Evolutionary conservation across 1,140 invertebrate genomes (phyloP).

Genomic region (Schlechtendalia chinensis): DNA sequence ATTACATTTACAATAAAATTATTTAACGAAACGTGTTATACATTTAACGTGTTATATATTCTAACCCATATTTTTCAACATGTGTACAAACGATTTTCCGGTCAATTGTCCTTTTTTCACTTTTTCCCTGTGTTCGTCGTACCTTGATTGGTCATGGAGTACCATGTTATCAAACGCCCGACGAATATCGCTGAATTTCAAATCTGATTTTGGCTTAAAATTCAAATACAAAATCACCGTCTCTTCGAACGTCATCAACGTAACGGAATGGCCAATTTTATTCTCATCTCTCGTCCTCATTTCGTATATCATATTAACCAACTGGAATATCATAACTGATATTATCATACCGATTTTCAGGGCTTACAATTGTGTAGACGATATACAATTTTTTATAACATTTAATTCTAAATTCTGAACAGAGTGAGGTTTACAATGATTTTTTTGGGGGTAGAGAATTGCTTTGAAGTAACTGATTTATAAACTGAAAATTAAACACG

Average conservation of each 20-base stretch:
- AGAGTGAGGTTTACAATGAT: too few relatives aligned
- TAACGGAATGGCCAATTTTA: neutral
- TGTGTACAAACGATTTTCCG: constrained; percentile 13
- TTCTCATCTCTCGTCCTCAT: neutral
- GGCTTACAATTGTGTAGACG: neutral
- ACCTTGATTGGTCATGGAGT: neutral
- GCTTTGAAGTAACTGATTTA: too few relatives aligned
- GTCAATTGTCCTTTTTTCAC: neutral
- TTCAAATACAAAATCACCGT: constrained; percentile 22
- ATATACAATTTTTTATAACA: neutral
- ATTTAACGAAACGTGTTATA: neutral
- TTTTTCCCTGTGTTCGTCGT: neutral
- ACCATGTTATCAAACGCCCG: neutral
- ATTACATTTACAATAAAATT: too few relatives aligned
- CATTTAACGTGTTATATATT: neutral
- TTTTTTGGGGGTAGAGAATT: too few relatives aligned
- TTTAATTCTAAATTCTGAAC: too few relatives aligned
- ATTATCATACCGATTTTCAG: too few relatives aligned
- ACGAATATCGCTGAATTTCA: neutral
- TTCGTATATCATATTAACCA: constrained; percentile 19
- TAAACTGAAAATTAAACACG: too few relatives aligned
- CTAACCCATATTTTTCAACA: constrained; percentile 9
- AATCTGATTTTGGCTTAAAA: neutral
- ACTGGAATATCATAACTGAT: neutral
- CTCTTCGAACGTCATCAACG: constrained; percentile 13